Percentiles rank a stretch among this genome's conserved stretches.
phyloP scores from a whole-genome alignment of 2,113 vertebrate genomes.

The Gallinago media region DNA sequence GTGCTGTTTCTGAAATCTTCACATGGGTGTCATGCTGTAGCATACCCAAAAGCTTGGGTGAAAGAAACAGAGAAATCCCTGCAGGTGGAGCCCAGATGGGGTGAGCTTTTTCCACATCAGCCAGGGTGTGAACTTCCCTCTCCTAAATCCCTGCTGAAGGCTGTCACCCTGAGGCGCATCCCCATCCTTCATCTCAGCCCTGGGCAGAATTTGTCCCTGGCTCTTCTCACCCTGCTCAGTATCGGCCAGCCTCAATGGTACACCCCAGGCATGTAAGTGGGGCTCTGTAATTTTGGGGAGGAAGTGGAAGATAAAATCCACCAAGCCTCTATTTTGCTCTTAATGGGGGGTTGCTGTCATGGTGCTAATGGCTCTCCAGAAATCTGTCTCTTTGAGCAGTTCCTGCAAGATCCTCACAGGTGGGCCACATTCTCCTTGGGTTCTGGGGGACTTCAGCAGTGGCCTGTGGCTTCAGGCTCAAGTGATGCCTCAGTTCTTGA shows the following conservation, averaged over 20 bases:
- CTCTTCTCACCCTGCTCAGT: background rate
- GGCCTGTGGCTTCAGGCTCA: background rate
- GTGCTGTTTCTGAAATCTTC: background rate
- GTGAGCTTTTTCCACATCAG: background rate
- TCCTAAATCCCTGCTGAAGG: background rate
- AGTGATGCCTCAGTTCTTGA: background rate
- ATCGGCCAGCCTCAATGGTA: background rate
- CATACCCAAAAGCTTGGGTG: background rate
- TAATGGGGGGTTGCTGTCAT: background rate
- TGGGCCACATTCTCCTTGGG: accelerated
- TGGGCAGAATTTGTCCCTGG: background rate
- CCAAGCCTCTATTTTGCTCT: background rate
- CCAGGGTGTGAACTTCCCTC: background rate
- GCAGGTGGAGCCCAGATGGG: background rate
- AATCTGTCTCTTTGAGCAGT: background rate
- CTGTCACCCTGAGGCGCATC: accelerated
- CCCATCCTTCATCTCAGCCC: accelerated
- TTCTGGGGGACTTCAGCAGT: background rate
- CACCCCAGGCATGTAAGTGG: background rate
- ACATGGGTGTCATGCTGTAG: background rate
- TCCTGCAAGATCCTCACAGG: background rate
- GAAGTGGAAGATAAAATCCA: constrained; percentile 23
- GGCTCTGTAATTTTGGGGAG: constrained; percentile 12
- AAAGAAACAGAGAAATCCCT: background rate
- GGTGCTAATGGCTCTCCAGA: background rate